Conservation (phyloP, 2,797 vertebrate genomes). For the Leucoraja ocellata region DNA sequence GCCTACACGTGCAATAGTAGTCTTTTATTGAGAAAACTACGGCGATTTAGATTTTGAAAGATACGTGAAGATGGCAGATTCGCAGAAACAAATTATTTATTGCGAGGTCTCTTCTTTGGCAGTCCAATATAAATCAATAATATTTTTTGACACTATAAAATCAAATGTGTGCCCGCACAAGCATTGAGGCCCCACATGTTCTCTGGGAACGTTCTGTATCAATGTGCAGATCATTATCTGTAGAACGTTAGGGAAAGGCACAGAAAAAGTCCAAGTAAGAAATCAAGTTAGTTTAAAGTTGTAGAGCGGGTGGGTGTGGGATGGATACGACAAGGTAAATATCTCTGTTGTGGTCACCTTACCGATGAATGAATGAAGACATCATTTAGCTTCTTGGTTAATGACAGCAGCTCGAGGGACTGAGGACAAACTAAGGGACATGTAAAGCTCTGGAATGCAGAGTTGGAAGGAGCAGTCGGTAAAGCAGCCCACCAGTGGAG, state of each 20-base stretch:
- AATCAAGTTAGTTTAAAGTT: no score
- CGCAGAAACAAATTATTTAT: not conserved
- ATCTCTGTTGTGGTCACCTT: no score
- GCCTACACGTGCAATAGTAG: not conserved
- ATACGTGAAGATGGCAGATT: not conserved
- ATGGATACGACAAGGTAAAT: no score
- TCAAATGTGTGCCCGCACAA: not conserved
- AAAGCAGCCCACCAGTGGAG: no score
- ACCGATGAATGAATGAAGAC: no score
- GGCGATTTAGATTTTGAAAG: not conserved
- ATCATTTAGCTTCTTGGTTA: no score
- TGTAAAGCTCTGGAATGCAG: no score
- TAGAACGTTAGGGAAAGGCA: not conserved
- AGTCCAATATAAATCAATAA: not conserved
- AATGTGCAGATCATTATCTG: not conserved
- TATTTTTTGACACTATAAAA: not conserved
- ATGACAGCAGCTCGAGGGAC: no score
- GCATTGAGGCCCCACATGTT: no score
- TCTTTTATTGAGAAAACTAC: not conserved
- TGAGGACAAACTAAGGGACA: no score
- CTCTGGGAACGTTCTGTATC: not conserved
- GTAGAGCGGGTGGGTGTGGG: no score
- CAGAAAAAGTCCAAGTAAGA: not conserved
- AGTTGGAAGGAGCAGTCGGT: no score
- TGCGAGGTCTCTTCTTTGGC: not conserved